These are phyloP conservation scores for Epinotia ramella DNA, from an alignment of 2,888 invertebrate genomes.

Conservation along the genomic window DNA sequence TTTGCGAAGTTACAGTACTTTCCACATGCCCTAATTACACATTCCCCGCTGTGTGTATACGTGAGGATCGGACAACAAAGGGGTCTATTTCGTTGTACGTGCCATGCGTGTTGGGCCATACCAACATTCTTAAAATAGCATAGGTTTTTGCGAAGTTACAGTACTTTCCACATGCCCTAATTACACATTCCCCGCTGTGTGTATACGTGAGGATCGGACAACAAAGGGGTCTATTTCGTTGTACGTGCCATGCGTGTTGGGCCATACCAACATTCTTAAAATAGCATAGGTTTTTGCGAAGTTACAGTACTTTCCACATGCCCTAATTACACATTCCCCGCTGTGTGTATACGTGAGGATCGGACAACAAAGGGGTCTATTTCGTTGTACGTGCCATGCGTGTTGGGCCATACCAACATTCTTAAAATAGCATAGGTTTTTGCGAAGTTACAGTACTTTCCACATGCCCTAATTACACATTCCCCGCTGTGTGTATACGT, in stretches of 20 bases:
- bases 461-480: slow-evolving; percentile 29
- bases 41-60: slow-evolving; percentile 4
- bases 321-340: slow-evolving; percentile 25
- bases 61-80: slow-evolving; percentile 47
- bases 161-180: slow-evolving; percentile 28
- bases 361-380: slow-evolving; percentile 76
- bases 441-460: slow-evolving; percentile 29
- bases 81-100: slow-evolving; percentile 76
- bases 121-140: slow-evolving; percentile 45
- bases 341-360: not conserved
- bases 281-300: slow-evolving; percentile 30
- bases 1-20: slow-evolving; percentile 32
- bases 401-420: slow-evolving; percentile 48
- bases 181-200: slow-evolving; percentile 16
- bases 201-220: not conserved
- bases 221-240: slow-evolving; percentile 77
- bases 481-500: not conserved
- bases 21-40: slow-evolving; percentile 29
- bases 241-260: slow-evolving; percentile 61
- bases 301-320: slow-evolving; percentile 27
- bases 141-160: slow-evolving; percentile 29
- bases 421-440: slow-evolving; percentile 36
- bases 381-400: slow-evolving; percentile 69
- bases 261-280: slow-evolving; percentile 47
- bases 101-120: slow-evolving; percentile 52